Percentiles rank a stretch among this genome's conserved stretches.
Conservation (phyloP, 2,797 vertebrate species). For the Mycteria americana region DNA sequence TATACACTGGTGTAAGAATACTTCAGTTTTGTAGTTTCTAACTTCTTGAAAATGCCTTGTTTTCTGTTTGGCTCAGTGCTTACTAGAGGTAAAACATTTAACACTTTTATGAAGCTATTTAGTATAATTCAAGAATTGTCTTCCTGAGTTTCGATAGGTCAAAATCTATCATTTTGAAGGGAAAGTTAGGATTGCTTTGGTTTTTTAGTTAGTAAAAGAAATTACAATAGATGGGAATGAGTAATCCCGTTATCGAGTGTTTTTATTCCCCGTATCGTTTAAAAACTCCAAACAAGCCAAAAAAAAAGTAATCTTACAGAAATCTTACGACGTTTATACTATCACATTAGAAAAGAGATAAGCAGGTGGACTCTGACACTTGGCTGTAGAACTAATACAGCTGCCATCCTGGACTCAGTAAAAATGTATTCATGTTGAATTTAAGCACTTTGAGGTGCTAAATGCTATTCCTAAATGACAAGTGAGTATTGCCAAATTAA, state of each 20-base stretch:
- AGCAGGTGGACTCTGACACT: background rate
- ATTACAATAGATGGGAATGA: background rate
- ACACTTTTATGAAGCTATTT: background rate
- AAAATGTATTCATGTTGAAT: fast-evolving
- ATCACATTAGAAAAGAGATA: background rate
- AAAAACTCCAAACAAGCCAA: background rate
- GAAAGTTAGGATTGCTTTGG: background rate
- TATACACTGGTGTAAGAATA: background rate
- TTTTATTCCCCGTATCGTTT: background rate
- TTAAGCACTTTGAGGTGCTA: background rate
- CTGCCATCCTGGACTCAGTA: background rate
- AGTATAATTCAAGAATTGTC: background rate
- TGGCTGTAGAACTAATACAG: background rate
- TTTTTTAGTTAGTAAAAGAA: background rate
- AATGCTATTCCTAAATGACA: background rate
- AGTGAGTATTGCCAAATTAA: background rate
- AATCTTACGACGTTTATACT: fast-evolving
- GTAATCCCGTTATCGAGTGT: background rate
- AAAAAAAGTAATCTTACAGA: background rate
- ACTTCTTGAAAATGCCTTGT: background rate
- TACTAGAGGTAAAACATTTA: background rate
- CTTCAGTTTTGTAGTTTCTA: background rate
- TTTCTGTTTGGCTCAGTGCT: background rate
- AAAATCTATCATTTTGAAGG: background rate
- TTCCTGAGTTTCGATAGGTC: background rate